These are phyloP conservation scores for Anadara kagoshimensis DNA, from an alignment of 1,140 invertebrate species.

Conservation along the genomic window DNA sequence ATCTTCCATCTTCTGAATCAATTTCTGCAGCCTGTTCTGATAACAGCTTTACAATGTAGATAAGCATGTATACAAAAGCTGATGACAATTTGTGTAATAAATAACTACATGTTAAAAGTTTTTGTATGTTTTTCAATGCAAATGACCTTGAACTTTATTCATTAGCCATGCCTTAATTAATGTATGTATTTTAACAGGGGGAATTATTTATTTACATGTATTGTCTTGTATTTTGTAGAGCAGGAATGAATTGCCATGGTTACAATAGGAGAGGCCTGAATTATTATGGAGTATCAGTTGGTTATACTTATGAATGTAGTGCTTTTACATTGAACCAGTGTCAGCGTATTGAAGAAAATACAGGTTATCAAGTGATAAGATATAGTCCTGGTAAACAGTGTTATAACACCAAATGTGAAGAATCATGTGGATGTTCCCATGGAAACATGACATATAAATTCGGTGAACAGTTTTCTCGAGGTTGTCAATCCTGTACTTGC, in stretches of 20 bases:
- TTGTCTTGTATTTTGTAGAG: conserved; percentile 40
- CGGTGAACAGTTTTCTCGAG: conserved; percentile 52
- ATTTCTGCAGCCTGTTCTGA: too few relatives aligned
- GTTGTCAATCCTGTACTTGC: conserved; percentile 58
- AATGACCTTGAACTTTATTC: too few relatives aligned
- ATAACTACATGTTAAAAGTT: too few relatives aligned
- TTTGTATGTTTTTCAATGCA: too few relatives aligned
- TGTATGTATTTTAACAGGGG: not conserved
- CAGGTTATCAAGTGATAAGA: conserved; percentile 45
- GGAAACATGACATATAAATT: conserved; percentile 49
- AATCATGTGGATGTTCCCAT: conserved; percentile 56
- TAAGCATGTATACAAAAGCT: too few relatives aligned
- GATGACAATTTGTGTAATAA: too few relatives aligned
- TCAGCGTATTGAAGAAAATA: conserved; percentile 46
- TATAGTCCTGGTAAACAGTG: conserved; percentile 57
- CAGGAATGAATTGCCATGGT: conserved; percentile 60
- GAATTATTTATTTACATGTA: not conserved
- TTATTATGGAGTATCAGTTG: conserved; percentile 46
- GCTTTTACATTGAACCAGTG: conserved; percentile 49
- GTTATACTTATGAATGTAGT: conserved; percentile 53
- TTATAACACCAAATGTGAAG: conserved; percentile 46
- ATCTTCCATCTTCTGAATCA: too few relatives aligned
- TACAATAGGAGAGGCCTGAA: conserved; percentile 54
- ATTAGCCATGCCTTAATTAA: not conserved
- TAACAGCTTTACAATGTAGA: too few relatives aligned